Evolutionary conservation across 1,140 invertebrate species (phyloP).

Genomic region (Panagrolaimus sp.): DNA sequence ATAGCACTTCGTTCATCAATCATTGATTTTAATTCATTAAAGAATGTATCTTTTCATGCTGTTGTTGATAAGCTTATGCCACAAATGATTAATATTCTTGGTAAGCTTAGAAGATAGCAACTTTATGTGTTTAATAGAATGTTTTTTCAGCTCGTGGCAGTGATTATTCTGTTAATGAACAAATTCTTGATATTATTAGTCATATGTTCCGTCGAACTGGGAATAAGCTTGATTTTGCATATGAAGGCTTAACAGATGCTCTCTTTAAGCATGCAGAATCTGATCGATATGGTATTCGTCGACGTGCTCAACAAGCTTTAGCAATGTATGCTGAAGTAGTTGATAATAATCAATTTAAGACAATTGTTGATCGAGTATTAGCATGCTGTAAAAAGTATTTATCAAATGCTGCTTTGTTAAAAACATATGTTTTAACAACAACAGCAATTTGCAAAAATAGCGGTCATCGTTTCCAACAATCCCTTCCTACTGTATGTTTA

Average conservation of each 20-base stretch:
- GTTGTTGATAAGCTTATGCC: conserved; percentile 36
- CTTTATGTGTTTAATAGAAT: background rate
- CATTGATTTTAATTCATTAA: background rate
- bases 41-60: background rate
- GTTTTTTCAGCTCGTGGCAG: conserved; percentile 27
- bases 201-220: conserved; percentile 89
- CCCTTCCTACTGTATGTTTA: conserved; percentile 22
- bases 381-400: conserved; percentile 27
- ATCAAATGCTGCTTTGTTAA: conserved; percentile 26
- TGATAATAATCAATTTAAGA: conserved; percentile 27
- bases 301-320: conserved; percentile 64
- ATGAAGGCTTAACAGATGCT: conserved; percentile 67
- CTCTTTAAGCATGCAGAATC: conserved; percentile 86
- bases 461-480: conserved; percentile 25
- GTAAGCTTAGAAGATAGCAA: conserved; percentile 26
- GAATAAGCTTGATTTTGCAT: conserved; percentile 60
- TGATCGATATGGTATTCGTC: conserved; percentile 74
- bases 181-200: conserved; percentile 88
- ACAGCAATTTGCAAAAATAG: conserved; percentile 28
- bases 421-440: conserved; percentile 28
- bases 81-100: conserved; percentile 28
- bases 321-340: conserved; percentile 42
- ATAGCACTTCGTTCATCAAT: background rate
- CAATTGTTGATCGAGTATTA: conserved; percentile 47
- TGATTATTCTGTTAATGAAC: conserved; percentile 91